Evolutionary conservation across 2,113 vertebrate species (phyloP).

Genomic region (Hippocampus guttulatus): DNA sequence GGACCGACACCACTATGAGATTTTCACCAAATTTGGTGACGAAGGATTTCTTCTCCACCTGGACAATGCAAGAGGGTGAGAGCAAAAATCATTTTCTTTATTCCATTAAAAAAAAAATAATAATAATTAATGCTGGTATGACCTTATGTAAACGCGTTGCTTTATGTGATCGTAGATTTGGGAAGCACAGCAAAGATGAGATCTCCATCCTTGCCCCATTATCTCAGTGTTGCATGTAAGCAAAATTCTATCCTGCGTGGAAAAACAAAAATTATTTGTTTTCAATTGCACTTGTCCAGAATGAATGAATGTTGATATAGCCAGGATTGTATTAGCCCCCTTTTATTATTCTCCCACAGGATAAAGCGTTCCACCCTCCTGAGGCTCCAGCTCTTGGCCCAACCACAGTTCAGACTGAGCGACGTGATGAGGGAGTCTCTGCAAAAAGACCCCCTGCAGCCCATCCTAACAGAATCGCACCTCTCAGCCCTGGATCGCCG

Average conservation of each 20-base stretch:
- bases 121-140: background rate
- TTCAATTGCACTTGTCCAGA: background rate
- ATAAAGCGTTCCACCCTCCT: constrained; percentile 83
- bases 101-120: too few species aligned
- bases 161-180: constrained; percentile 76
- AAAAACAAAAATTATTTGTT: background rate
- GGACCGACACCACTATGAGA: constrained; percentile 96
- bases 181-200: constrained; percentile 84
- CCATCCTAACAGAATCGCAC: constrained; percentile 84
- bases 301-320: background rate
- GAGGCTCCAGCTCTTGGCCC: constrained; percentile 78
- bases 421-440: constrained; percentile 92
- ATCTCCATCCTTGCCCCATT: constrained; percentile 89
- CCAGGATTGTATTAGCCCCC: background rate
- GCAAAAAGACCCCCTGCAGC: constrained; percentile 74
- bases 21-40: constrained; percentile 94
- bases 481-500: constrained; percentile 87
- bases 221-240: constrained; percentile 92
- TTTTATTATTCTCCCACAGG: constrained; percentile 55
- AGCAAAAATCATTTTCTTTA: background rate
- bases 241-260: constrained; percentile 9
- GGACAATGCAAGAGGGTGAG: constrained; percentile 95
- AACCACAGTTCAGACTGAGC: constrained; percentile 77
- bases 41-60: constrained; percentile 90
- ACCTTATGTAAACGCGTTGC: background rate